Percentiles rank a stretch among this genome's conserved stretches.
Conservation (phyloP, 2,113 vertebrate genomes). For the Mobula hypostoma region DNA sequence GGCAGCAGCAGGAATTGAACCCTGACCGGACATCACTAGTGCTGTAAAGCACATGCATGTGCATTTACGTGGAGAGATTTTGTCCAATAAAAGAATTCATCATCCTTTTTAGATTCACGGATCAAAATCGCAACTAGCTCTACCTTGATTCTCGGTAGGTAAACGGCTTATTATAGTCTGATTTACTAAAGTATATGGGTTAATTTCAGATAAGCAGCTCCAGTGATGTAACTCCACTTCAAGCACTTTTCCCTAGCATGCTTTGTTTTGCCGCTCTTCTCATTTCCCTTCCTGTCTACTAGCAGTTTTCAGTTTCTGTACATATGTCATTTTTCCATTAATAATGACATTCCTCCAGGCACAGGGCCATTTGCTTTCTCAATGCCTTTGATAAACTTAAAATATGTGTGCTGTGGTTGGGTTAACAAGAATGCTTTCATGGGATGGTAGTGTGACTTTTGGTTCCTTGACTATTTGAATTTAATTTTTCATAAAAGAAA, state of each 20-base stretch:
- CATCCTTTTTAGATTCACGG: not conserved
- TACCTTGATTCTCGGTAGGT: not conserved
- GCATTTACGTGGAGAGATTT: not conserved
- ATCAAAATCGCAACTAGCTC: not conserved
- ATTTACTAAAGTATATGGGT: not conserved
- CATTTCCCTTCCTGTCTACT: not conserved
- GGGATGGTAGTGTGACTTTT: not conserved
- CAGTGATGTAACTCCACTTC: too few relatives aligned
- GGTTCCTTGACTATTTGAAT: not conserved
- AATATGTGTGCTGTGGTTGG: not conserved
- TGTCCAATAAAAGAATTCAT: not conserved
- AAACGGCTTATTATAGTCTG: too few relatives aligned
- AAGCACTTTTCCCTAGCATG: not conserved
- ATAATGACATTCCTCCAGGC: not conserved
- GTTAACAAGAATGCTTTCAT: not conserved
- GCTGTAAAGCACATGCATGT: not conserved
- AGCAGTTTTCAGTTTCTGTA: not conserved
- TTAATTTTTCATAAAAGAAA: not conserved
- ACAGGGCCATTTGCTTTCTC: not conserved
- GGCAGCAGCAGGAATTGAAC: too few relatives aligned
- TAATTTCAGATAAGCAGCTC: too few relatives aligned
- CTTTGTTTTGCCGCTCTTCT: not conserved
- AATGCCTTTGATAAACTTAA: not conserved
- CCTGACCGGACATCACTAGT: too few relatives aligned
- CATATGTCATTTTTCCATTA: not conserved